Evolutionary conservation across 2,888 invertebrate species (phyloP).

Genomic region (Lasioglossum villosulum): DNA sequence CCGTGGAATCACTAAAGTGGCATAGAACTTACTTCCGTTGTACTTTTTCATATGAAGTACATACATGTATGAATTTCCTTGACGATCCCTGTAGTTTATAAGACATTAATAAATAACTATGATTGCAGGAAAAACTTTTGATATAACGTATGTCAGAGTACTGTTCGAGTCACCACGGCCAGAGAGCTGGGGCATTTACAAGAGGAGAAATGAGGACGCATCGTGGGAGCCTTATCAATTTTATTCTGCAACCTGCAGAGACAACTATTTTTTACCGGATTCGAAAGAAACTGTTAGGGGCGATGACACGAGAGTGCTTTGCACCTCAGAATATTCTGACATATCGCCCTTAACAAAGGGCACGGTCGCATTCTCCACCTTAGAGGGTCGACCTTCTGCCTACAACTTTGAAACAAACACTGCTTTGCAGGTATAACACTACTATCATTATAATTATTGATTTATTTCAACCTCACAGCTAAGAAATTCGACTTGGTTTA

Average conservation of each 20-base stretch:
- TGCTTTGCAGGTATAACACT: constrained; percentile 91
- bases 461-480: too few relatives aligned
- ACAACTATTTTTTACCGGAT: constrained; percentile 95
- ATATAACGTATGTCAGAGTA: constrained; percentile 97
- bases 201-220: constrained; percentile 91
- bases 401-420: constrained; percentile 95
- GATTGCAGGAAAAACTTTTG: constrained; percentile 95
- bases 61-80: not conserved
- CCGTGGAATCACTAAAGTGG: too few relatives aligned
- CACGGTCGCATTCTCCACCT: constrained; percentile 96
- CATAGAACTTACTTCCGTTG: not conserved
- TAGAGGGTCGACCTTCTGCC: constrained; percentile 97
- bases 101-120: not conserved
- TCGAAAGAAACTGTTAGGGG: constrained; percentile 89
- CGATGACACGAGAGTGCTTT: constrained; percentile 96
- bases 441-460: too few relatives aligned
- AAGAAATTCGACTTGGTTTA: too few relatives aligned
- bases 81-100: not conserved
- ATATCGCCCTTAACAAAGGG: constrained; percentile 98
- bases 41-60: not conserved
- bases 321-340: constrained; percentile 99
- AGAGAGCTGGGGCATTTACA: constrained; percentile 98
- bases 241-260: constrained; percentile 96
- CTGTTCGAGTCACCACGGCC: constrained; percentile 98
- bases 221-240: constrained; percentile 96